Evolutionary conservation across 2,888 invertebrate species (phyloP), one percentile per base, ranked within the genome.

Genomic region (Zaprionus bogoriensis): DNA sequence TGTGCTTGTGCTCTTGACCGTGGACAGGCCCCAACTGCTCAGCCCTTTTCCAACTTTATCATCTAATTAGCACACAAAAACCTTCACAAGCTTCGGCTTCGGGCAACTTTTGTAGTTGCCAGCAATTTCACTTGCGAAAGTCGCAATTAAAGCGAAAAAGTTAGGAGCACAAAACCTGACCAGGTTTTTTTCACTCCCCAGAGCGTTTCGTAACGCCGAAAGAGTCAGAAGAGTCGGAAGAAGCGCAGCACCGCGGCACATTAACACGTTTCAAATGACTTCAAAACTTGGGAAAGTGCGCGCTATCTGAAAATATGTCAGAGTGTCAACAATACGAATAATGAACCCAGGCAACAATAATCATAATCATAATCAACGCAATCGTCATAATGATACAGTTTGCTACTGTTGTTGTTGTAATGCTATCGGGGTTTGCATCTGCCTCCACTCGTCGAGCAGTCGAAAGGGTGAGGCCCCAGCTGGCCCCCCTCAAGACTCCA

Each of bases 61-160:
- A 53, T 54, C 54, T 64, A 69, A 72, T 72, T 69, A 72, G n/a
- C n/a, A 69, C 69, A 74, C 46, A 48, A 36, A 69, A 64, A 74
- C 45, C 41, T 42, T 50, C 3, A 28, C 70, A 55, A 38, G 14
- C 44, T 10, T 20, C 47, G 41, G 51, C 58, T 48, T 27, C 28
- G 47, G 51, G 42, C 47, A 48, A 59, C 48, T 68, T 50, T 62
- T 63, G 42, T 28, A 47, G 58, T 51, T 61, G 67, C 64, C 72
- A 65, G 39, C 75, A 68, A 61, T 82, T 83, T 79, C 84, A 83
- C 74, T 83, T 83, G 79, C 79, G 81, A 79, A 79, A 79, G 69
- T 46, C 64, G 53, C 64, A 75, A 72, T 79, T 75, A 58, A 78
- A 67, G 79, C 61, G 45, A 63, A 64, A 65, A 61, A 60, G 38